phyloP scores from a whole-genome alignment of 1,140 invertebrate genomes.

The Harpegnathos saltator region DNA sequence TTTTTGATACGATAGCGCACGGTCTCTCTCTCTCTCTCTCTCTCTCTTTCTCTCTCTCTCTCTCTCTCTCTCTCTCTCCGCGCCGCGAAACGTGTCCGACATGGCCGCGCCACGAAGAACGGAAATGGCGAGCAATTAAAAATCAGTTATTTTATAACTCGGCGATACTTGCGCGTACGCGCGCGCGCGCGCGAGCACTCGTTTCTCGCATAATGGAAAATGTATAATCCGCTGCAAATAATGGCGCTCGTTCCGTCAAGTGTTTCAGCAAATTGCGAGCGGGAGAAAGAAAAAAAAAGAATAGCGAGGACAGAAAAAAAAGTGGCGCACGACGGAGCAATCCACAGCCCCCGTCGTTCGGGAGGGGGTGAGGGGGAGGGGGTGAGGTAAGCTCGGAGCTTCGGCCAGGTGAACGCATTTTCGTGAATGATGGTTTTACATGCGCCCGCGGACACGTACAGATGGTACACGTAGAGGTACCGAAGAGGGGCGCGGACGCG shows the following conservation, averaged over 20 bases:
- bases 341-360: too few relatives aligned
- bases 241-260: background rate
- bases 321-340: background rate
- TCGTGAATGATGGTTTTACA: background rate
- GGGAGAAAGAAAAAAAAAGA: too few relatives aligned
- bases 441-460: background rate
- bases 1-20: constrained; percentile 54
- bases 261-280: background rate
- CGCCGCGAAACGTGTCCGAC: constrained; percentile 3
- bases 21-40: constrained; percentile 16
- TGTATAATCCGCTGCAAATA: constrained; percentile 5
- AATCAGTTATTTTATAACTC: constrained; percentile 14
- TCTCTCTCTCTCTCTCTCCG: too few relatives aligned
- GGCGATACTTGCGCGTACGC: background rate
- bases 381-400: background rate
- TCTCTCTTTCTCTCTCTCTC: too few relatives aligned
- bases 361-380: too few relatives aligned
- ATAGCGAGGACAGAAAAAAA: background rate
- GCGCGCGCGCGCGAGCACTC: too few relatives aligned
- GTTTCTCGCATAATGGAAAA: background rate
- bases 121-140: constrained; percentile 10
- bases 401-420: constrained; percentile 13
- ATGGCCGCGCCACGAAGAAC: background rate
- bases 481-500: background rate
- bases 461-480: background rate